Percentiles rank a stretch among this genome's conserved stretches.
These are phyloP conservation scores for Cyprinodon tularosa DNA, from an alignment of 2,113 vertebrate genomes.

Conservation along the genomic window DNA sequence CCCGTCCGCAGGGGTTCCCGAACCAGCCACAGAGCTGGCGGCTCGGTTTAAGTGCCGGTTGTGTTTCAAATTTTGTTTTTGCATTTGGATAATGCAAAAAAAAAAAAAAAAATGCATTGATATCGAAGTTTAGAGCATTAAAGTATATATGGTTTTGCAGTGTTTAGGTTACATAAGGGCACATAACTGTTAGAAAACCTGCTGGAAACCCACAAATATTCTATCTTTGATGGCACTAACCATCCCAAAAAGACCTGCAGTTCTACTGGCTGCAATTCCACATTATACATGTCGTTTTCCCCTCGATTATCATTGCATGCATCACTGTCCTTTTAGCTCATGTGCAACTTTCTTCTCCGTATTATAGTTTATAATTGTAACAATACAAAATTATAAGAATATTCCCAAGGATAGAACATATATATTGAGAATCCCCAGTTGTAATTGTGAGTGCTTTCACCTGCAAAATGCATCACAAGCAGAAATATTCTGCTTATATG, in stretches of 20 bases:
- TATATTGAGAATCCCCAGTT: not conserved
- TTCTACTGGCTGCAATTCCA: not conserved
- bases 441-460: not conserved
- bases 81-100: too few relatives aligned
- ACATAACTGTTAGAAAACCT: too few relatives aligned
- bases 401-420: too few relatives aligned
- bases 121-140: too few relatives aligned
- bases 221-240: not conserved
- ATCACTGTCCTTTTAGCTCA: not conserved
- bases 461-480: not conserved
- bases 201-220: not conserved
- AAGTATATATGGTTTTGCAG: too few relatives aligned
- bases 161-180: too few relatives aligned
- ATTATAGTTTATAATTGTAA: not conserved
- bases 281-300: not conserved
- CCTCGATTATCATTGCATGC: not conserved
- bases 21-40: too few relatives aligned
- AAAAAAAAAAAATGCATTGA: too few relatives aligned
- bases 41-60: too few relatives aligned
- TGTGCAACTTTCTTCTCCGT: not conserved
- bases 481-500: not conserved
- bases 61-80: too few relatives aligned
- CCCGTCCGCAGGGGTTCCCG: too few relatives aligned
- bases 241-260: not conserved
- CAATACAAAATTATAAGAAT: not conserved